Percentiles rank a stretch among this genome's conserved stretches.
These are phyloP conservation scores for Lottia gigantea DNA, from an alignment of 2,888 invertebrate genomes.

Conservation along the genomic window DNA sequence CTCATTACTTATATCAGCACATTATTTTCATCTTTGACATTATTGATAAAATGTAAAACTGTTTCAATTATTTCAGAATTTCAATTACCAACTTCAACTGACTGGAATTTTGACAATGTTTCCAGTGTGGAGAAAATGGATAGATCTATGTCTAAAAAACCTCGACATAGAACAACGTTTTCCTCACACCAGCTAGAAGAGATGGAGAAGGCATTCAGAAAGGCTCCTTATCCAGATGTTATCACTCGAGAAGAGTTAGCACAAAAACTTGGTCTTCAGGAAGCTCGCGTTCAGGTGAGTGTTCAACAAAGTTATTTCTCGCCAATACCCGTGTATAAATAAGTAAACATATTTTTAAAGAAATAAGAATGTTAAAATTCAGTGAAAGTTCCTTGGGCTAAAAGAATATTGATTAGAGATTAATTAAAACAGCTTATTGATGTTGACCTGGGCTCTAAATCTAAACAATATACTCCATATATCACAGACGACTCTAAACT, in stretches of 20 bases:
- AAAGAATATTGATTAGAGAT: too few species aligned
- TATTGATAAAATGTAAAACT: too few species aligned
- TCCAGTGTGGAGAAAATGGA: neutral
- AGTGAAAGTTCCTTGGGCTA: too few species aligned
- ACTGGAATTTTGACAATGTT: neutral
- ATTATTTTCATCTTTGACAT: too few species aligned
- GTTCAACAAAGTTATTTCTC: too few species aligned
- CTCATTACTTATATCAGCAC: too few species aligned
- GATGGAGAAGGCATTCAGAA: conserved; percentile 90
- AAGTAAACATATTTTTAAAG: too few species aligned
- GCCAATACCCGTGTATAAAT: too few species aligned
- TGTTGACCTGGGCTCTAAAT: too few species aligned
- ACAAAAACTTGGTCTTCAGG: conserved; percentile 87
- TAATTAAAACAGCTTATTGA: too few species aligned
- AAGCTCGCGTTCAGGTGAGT: conserved; percentile 72
- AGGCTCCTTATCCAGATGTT: conserved; percentile 96
- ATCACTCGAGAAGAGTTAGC: conserved; percentile 95
- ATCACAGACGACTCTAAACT: neutral
- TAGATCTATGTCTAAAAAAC: neutral
- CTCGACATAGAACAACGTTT: conserved; percentile 84
- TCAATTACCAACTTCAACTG: neutral
- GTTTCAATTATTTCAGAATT: neutral
- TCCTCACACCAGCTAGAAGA: conserved; percentile 95
- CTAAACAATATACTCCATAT: too few species aligned
- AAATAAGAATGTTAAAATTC: too few species aligned